Conservation (phyloP, 2,888 invertebrate species). For the Meghimatium bilineatum region DNA sequence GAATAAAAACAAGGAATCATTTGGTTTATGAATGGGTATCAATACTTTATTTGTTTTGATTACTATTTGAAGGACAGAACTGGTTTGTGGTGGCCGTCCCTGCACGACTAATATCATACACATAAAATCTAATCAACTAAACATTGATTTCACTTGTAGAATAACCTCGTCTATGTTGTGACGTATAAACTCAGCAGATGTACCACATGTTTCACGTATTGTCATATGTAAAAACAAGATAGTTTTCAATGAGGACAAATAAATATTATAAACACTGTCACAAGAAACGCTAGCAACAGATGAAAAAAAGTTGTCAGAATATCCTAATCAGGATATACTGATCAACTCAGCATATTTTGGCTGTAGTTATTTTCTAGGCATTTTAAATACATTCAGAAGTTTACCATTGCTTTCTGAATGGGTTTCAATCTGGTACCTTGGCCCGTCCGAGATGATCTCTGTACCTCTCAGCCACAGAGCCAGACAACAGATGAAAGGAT, state of each 20-base stretch:
- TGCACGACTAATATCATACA: slow-evolving; percentile 40
- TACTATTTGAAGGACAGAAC: slow-evolving; percentile 47
- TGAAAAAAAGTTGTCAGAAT: no score
- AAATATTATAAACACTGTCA: neutral
- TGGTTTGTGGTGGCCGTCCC: slow-evolving; percentile 43
- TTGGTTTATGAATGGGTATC: slow-evolving; percentile 45
- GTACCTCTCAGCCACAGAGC: no score
- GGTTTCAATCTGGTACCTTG: no score
- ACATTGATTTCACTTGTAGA: neutral
- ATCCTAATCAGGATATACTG: no score
- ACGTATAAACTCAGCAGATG: slow-evolving; percentile 11
- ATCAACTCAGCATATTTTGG: no score
- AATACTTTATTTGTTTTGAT: slow-evolving; percentile 47
- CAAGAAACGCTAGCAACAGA: neutral
- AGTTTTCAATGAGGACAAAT: neutral
- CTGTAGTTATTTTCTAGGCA: neutral
- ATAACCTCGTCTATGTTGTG: neutral
- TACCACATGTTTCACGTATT: slow-evolving; percentile 4
- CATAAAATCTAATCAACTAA: slow-evolving; percentile 3
- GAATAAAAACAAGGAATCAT: no score
- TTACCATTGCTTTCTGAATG: no score
- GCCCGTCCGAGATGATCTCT: no score
- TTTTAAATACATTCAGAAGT: neutral
- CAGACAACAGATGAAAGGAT: no score
- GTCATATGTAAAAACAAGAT: neutral